A percentile compares a stretch with the other conserved stretches of the same genome.
Conservation (phyloP, 2,888 invertebrate species). For the Melanophora roralis region DNA sequence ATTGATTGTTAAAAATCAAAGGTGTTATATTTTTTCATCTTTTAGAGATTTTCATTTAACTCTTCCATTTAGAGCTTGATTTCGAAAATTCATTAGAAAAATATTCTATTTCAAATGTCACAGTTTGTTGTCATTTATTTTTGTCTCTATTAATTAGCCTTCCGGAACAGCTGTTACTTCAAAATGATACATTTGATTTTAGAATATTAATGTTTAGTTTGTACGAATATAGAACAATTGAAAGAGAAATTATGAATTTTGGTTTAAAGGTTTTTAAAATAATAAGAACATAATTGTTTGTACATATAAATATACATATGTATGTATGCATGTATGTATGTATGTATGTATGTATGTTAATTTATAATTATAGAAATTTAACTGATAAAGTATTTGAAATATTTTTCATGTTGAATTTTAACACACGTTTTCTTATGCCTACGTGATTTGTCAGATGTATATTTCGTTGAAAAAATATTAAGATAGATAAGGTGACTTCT, state of each 20-base stretch:
- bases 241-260: not conserved
- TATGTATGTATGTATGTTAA: not conserved
- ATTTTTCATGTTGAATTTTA: no score
- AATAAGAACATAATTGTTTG: no score
- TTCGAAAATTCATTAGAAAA: constrained; percentile 25
- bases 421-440: no score
- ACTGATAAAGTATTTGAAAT: no score
- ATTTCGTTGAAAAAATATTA: no score
- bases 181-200: not conserved
- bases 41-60: constrained; percentile 10
- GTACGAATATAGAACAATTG: not conserved
- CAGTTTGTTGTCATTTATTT: constrained; percentile 5
- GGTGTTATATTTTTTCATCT: constrained; percentile 31
- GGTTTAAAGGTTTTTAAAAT: constrained; percentile 4
- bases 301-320: not conserved
- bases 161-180: constrained; percentile 34
- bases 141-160: constrained; percentile 28
- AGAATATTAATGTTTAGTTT: not conserved
- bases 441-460: no score
- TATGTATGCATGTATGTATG: not conserved
- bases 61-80: constrained; percentile 18
- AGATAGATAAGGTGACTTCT: no score
- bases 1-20: constrained; percentile 46
- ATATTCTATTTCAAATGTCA: not conserved
- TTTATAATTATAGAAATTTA: no score